Percentiles rank a stretch among this genome's conserved stretches.
Conservation (phyloP, 2,888 invertebrate genomes). For the Drosophila eohydei region DNA sequence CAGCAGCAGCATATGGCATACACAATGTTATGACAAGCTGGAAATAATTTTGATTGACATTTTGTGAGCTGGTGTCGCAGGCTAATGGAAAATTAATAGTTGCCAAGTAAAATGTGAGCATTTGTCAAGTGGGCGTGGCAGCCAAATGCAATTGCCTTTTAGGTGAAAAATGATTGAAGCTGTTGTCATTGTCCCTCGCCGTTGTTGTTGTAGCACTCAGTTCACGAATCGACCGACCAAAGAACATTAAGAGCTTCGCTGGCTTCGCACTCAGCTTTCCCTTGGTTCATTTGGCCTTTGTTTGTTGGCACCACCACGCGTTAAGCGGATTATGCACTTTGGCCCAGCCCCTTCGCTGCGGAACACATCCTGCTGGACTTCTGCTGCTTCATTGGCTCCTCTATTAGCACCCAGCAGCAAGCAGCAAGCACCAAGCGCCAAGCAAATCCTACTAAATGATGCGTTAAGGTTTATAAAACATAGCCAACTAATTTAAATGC, state of each 20-base stretch:
- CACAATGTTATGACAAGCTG: slow-evolving; percentile 61
- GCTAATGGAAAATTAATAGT: slow-evolving; percentile 68
- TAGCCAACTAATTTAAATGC: slow-evolving; percentile 52
- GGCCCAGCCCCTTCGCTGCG: not conserved
- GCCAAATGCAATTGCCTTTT: slow-evolving; percentile 31
- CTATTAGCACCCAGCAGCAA: slow-evolving; percentile 7
- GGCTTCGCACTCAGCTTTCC: slow-evolving; percentile 31
- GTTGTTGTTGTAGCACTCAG: slow-evolving; percentile 15
- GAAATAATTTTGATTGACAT: slow-evolving; percentile 62
- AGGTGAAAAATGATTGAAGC: slow-evolving; percentile 39
- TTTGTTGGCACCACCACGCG: slow-evolving; percentile 25
- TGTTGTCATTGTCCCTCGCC: slow-evolving; percentile 4
- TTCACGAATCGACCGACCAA: slow-evolving; percentile 14
- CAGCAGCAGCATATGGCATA: slow-evolving; percentile 22
- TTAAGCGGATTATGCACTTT: slow-evolving; percentile 67
- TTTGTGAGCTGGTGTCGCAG: slow-evolving; percentile 28
- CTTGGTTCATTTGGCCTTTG: slow-evolving; percentile 24
- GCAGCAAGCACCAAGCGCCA: not conserved
- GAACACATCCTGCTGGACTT: not conserved
- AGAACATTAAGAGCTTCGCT: slow-evolving; percentile 44
- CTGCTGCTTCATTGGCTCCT: slow-evolving; percentile 5
- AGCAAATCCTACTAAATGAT: slow-evolving; percentile 51
- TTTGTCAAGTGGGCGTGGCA: slow-evolving; percentile 1
- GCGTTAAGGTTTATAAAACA: slow-evolving; percentile 53
- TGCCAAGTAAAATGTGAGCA: slow-evolving; percentile 17